Evolutionary conservation across 1,140 invertebrate genomes (phyloP), one percentile per base, ranked within the genome.

Genomic region (Drosophila insularis): DNA sequence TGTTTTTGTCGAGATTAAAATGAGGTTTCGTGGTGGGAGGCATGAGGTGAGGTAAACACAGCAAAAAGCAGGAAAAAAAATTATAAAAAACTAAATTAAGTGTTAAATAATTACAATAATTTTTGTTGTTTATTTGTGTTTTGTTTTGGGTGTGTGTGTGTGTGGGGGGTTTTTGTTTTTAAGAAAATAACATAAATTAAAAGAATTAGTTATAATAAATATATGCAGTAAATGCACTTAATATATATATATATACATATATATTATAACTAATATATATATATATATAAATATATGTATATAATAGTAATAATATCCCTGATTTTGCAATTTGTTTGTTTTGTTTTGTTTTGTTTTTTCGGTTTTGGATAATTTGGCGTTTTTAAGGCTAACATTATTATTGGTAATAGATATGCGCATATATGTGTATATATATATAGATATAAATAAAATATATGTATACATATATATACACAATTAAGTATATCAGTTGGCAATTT

Each of bases 401-500:
- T 46, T 32, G 11, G 60, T 31, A 50, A 23, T 60, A 19, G 63
- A 64, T 68, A 35, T 37, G 17, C 10, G 31, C 54, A 66, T 67
- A 70, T 70, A 55, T 55, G 56, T 67, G 56, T 62, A 50, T 40
- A 70, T 53, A 63, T 59, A 53, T 65, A 63, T 73, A 58, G 61
- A 39, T 70, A 27, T 40, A 53, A 61, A 32, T 72, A 32, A 35
- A 61, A 58, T 75, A 75, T 67, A 74, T 68, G 46, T 74, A 74
- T 59, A 69, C 64, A 62, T 72, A 55, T 72, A 50, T 50, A 21
- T 50, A 10, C 43, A 50, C 19, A 21, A 8, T 21, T 19, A 50
- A 11, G 7, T 80, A 77, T 71, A 81, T 81, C 73, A 86, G 81
- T 86, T 87, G 78, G 81, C 78, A 86, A 87, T 72, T 67, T 64